Evolutionary conservation across 2,113 vertebrate genomes (phyloP).

Genomic region (Donacobius atricapilla): DNA sequence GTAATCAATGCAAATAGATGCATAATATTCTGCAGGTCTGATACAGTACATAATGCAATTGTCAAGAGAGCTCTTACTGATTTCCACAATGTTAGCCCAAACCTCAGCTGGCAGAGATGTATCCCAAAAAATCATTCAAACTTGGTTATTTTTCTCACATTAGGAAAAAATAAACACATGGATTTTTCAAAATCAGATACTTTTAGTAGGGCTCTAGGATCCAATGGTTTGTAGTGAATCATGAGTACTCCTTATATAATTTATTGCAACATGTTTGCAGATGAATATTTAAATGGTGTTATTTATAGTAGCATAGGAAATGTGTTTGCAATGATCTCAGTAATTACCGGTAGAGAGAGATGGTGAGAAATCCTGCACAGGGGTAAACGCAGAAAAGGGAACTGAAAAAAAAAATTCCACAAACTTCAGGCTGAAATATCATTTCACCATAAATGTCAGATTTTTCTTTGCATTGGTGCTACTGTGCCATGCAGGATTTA

Average conservation of each 20-base stretch:
- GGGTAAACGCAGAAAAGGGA: neutral
- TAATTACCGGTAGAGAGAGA: neutral
- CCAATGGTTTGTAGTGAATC: constrained; percentile 1
- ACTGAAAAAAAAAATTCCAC: neutral
- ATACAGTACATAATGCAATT: constrained; percentile 5
- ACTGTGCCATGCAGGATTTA: neutral
- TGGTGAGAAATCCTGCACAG: neutral
- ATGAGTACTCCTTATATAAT: neutral
- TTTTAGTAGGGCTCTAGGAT: neutral
- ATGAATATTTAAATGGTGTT: constrained; percentile 1
- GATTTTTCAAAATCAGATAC: neutral
- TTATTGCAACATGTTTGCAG: constrained; percentile 8
- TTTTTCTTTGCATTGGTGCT: neutral
- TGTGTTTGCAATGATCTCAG: neutral
- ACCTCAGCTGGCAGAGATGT: neutral
- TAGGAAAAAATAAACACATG: neutral
- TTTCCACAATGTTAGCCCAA: neutral
- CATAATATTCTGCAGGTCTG: constrained; percentile 17
- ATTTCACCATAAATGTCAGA: neutral
- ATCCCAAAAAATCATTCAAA: neutral
- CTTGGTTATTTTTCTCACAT: neutral
- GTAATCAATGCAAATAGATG: constrained; percentile 33
- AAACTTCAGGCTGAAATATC: neutral
- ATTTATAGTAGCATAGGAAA: constrained; percentile 20
- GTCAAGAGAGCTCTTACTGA: neutral